Evolutionary conservation across 2,888 invertebrate genomes (phyloP), one percentile per base, ranked within the genome.

Genomic region (Candidula unifasciata): DNA sequence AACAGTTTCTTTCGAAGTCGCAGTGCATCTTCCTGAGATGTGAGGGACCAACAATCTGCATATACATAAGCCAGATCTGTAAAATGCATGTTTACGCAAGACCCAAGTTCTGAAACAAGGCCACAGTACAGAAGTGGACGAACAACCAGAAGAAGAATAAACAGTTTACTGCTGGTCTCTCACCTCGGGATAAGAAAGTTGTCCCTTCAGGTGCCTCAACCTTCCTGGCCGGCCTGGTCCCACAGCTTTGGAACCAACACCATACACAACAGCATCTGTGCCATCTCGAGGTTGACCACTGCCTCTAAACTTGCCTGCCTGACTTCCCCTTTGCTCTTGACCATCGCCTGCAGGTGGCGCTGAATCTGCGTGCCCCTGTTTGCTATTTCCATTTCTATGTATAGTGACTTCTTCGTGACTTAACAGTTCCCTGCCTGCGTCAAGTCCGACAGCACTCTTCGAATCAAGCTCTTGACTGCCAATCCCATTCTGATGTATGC

Each of bases 161-260:
- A n/a, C n/a, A n/a, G n/a, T n/a, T n/a, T n/a, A n/a, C n/a, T n/a
- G n/a, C n/a, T n/a, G n/a, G n/a, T n/a, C 16, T 27, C 84, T 82
- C 77, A 91, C 91, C 90, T 90, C 89, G 69, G 87, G 90, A 82
- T 90, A 91, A 1, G 91, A 85, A 21, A 89, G 83, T 60, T 89
- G 90, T 16, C 90, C 90, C 5, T 81, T 68, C 35, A 87, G 80
- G 57, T 85, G 86, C 27, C 89, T 79, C 60, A 88, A 88, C 0
- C 88, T 87, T 5, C 91, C 91, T 5, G 87, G 80, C 8, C 33
- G 78, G 3, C 89, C 90, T 5, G 88, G 82, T 5, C 88, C 89
- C 0, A 37, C 69, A 3, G 88, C 88, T 3, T 87, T 84, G 1
- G 89, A 87, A 13, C 91, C 91, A 3, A 91, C 90, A 18, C 89